Conservation (phyloP, 1,140 invertebrate species). For the Physella acuta region DNA sequence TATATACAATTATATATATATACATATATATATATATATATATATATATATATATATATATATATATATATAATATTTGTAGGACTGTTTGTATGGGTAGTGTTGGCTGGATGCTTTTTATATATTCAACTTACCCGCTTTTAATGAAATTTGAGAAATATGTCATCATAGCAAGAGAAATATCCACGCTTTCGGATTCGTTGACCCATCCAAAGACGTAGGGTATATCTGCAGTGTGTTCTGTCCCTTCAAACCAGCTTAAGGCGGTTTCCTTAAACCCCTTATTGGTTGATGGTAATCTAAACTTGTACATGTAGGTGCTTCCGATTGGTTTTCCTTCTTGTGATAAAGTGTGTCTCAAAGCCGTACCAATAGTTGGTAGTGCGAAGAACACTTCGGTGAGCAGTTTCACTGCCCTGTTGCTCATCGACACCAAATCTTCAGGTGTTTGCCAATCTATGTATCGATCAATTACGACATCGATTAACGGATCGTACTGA, state of each 20-base stretch:
- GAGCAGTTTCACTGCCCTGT: not conserved
- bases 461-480: not conserved
- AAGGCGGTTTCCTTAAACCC: not conserved
- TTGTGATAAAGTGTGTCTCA: not conserved
- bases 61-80: too few relatives aligned
- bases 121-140: not conserved
- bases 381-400: not conserved
- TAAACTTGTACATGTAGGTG: not conserved
- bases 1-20: too few relatives aligned
- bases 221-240: not conserved
- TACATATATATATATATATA: too few relatives aligned
- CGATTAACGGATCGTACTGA: not conserved
- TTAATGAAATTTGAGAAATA: not conserved
- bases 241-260: not conserved
- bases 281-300: not conserved
- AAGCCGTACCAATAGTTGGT: not conserved
- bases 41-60: too few relatives aligned
- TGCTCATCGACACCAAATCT: not conserved
- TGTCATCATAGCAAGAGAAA: not conserved
- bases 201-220: not conserved
- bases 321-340: not conserved
- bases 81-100: too few relatives aligned
- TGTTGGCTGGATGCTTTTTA: too few relatives aligned
- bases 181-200: not conserved
- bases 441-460: not conserved